Evolutionary conservation across 2,797 vertebrate species (phyloP).

Genomic region (Glossophaga mutica): DNA sequence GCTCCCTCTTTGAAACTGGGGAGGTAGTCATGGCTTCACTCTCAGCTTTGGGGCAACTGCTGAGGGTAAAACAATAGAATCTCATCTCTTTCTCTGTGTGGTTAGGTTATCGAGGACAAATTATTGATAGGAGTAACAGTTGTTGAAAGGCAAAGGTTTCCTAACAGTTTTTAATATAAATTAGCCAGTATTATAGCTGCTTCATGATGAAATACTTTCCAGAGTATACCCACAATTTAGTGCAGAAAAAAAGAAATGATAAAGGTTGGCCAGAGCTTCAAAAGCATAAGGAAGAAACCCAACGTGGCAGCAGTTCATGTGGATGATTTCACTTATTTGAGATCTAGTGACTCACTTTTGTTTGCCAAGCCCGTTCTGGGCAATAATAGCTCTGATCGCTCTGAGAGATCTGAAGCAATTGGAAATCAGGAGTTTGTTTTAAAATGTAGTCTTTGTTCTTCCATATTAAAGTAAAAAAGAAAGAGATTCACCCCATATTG

Average conservation of each 20-base stretch:
- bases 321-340: background rate
- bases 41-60: background rate
- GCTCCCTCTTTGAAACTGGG: background rate
- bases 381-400: background rate
- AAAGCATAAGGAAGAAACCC: background rate
- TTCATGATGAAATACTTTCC: background rate
- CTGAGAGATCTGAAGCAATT: background rate
- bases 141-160: background rate
- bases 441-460: background rate
- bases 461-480: constrained; percentile 27
- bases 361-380: background rate
- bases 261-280: background rate
- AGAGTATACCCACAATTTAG: background rate
- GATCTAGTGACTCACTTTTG: background rate
- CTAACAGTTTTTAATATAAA: background rate
- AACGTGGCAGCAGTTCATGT: background rate
- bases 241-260: background rate
- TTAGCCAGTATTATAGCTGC: background rate
- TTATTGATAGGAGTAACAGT: background rate
- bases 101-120: background rate
- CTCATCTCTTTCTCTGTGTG: background rate
- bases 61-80: background rate
- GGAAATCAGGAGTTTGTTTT: background rate
- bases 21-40: background rate
- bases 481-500: background rate